Base-by-base conservation (phyloP, 2,888 invertebrate genomes). In the Amiota communis region DNA sequence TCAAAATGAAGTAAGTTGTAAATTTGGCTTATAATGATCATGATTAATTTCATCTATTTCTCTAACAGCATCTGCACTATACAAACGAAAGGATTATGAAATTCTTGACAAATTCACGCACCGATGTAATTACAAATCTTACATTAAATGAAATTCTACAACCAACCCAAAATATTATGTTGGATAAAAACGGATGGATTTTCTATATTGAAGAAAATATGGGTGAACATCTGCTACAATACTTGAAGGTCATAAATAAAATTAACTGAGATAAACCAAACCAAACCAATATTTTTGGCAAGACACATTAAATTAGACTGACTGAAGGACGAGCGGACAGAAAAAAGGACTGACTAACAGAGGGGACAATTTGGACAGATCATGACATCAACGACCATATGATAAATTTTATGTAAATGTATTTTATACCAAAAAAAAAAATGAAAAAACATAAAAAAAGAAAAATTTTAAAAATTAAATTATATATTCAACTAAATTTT, bases 51-150 rank as follows among this genome's bases (percentile, higher is more conserved):
- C 1, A 9, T 70, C 64, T 70, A 36, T 46, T 64, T 61, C 73
- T 73, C 73, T 73, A 23, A 63, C 71, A 88, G 86, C 86, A 85
- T 74, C 74, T 79, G 6, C 82, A 80, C 57, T 89, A 82, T 56
- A 88, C 86, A 46, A 89, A 88, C 61, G 87, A 88, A 71, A 84
- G 89, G 11, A 89, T 89, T 67, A 82, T 88, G 79, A 84, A 81
- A 63, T 89, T 89, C 61, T 78, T 89, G 1, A 83, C 86, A 71
- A 78, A 85, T 49, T 87, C 88, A 1, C 81, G 79, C 13, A 57
- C 73, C 11, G 78, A 77, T 49, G 73, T 72, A 1, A 74, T 83
- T 36, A 81, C 78, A 23, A 76, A 79, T 13, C 84, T 87, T 71
- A 85, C 87, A 8, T 74, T 89, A 0, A 81, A 77, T 61, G 87